Percentiles rank a stretch among this genome's conserved stretches.
phyloP scores from a whole-genome alignment of 1,140 invertebrate species.

The Arctopsyche grandis region DNA sequence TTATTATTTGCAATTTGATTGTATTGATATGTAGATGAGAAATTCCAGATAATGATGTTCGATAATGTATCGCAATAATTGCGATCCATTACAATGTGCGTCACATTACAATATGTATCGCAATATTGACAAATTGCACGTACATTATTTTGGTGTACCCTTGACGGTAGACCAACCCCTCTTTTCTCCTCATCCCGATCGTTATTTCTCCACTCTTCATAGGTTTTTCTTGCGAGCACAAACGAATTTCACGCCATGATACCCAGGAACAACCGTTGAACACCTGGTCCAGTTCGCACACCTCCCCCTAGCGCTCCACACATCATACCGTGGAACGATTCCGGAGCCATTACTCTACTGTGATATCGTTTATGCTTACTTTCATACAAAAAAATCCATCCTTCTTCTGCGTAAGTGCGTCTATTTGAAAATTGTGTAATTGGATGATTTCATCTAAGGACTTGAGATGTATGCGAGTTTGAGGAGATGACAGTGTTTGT shows the following conservation, averaged over 20 bases:
- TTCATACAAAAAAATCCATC: not conserved
- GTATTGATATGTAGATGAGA: too few relatives aligned
- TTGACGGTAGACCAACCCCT: not conserved
- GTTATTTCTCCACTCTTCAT: slow-evolving; percentile 24
- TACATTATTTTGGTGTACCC: slow-evolving; percentile 10
- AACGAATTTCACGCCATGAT: slow-evolving; percentile 42
- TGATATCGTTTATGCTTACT: slow-evolving; percentile 22
- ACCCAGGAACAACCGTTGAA: slow-evolving; percentile 33
- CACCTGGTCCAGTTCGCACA: slow-evolving; percentile 30
- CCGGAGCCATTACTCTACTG: slow-evolving; percentile 25
- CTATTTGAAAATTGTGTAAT: not conserved
- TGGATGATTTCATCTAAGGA: not conserved
- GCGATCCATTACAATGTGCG: too few relatives aligned
- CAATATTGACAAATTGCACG: slow-evolving; percentile 17
- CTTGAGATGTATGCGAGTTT: not conserved
- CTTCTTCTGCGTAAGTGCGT: too few relatives aligned
- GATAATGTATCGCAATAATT: too few relatives aligned
- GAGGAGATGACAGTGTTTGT: not conserved
- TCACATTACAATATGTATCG: too few relatives aligned
- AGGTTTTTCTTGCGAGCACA: slow-evolving; percentile 42
- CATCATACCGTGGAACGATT: slow-evolving; percentile 14
- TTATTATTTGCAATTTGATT: too few relatives aligned
- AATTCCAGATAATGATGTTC: too few relatives aligned
- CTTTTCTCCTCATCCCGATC: slow-evolving; percentile 25
- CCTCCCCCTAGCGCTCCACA: not conserved